These are phyloP conservation scores for Cardiocondyla obscurior DNA, from an alignment of 1,140 invertebrate genomes.

Conservation along the genomic window DNA sequence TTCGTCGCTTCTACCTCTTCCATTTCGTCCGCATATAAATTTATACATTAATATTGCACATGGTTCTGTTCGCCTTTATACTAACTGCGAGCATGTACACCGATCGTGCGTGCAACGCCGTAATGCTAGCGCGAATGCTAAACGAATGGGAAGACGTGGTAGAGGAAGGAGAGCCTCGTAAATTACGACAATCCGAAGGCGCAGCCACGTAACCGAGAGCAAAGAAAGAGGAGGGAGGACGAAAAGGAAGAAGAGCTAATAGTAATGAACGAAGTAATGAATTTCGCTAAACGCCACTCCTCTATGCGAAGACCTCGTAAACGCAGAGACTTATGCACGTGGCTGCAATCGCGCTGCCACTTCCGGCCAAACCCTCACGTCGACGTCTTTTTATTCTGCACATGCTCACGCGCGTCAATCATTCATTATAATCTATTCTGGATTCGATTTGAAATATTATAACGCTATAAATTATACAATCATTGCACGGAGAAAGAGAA, in stretches of 20 bases:
- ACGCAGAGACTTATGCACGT: slow-evolving; percentile 44
- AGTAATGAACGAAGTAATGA: slow-evolving; percentile 74
- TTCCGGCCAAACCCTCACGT: slow-evolving; percentile 18
- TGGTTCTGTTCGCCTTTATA: slow-evolving; percentile 52
- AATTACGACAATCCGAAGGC: slow-evolving; percentile 56
- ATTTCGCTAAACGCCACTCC: slow-evolving; percentile 72
- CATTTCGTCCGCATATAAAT: slow-evolving; percentile 71
- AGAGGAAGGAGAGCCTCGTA: slow-evolving; percentile 31
- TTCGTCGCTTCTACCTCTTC: background rate
- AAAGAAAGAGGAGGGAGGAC: background rate
- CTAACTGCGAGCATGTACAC: slow-evolving; percentile 51
- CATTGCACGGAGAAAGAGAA: background rate
- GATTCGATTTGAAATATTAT: background rate
- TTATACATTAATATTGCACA: slow-evolving; percentile 17
- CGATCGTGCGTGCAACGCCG: slow-evolving; percentile 34
- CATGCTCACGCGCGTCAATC: background rate
- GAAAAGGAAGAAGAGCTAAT: slow-evolving; percentile 46
- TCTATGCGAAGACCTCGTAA: slow-evolving; percentile 69
- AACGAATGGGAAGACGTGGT: slow-evolving; percentile 46
- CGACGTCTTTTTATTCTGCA: background rate
- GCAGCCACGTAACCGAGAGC: slow-evolving; percentile 32
- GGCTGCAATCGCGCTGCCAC: background rate
- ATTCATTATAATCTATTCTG: background rate
- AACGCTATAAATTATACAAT: slow-evolving; percentile 35
- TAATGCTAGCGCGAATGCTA: slow-evolving; percentile 68